Evolutionary conservation across 2,113 vertebrate genomes (phyloP), one percentile per base, ranked within the genome.

Genomic region (Alligator mississippiensis): DNA sequence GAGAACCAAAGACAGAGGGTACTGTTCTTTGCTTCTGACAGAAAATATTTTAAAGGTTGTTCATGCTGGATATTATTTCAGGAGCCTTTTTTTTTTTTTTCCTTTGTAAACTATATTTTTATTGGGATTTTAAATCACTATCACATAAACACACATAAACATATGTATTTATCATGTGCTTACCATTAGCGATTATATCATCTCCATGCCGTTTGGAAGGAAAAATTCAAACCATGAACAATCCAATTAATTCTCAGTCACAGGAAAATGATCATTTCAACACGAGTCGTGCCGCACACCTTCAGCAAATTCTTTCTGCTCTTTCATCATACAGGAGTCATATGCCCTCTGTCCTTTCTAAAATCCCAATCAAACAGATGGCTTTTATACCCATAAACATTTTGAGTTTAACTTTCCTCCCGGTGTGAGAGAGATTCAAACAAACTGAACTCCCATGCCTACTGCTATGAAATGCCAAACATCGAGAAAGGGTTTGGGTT

Each of bases 401-500:
- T 91, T 96, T 95, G 90, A 96, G 87, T 81, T 93, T 93, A 88
- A 95, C 95, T 96, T 95, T 96, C 94, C 92, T 96, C 94, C 85
- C 89, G 94, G 94, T 87, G 96, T 92, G 93, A 24, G 0, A 94
- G 82, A 95, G 93, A 95, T 82, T 96, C 96, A 95, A 95, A 93
- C 90, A 93, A 94, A 94, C 95, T 92, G 28, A 95, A 88, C 93
- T 94, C 94, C 94, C 95, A 93, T 94, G 94, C 76, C 94, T 96
- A 96, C 96, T 95, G 90, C 96, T 93, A 95, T 91, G 94, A 97
- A 96, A 96, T 96, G 96, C 95, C 92, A 96, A 96, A 82, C 94
- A 95, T 97, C 92, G 81, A 91, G 89, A 97, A 97, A 95, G 34
- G 34, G 34, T 34, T 34, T 34, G 34, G 34, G 34, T 34, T 34